phyloP scores from a whole-genome alignment of 92 coral and sea anemone species.

The Desmophyllum pertusum region DNA sequence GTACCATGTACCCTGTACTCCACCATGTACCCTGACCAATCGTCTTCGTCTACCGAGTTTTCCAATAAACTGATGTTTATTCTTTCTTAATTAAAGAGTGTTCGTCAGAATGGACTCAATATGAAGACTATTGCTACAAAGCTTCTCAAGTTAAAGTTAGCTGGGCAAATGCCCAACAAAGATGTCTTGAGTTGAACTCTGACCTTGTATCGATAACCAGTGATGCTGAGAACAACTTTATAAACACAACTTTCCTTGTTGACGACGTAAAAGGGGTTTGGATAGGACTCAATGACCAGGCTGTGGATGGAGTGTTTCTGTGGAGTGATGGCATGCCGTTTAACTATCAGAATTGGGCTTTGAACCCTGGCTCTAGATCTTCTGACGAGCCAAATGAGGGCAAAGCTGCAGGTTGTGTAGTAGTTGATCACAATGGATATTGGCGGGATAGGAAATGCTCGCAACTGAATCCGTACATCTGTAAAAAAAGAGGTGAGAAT shows the following conservation, averaged over 20 bases:
- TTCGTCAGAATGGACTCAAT: conserved; percentile 10
- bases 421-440: not conserved
- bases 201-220: not conserved
- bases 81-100: conserved; percentile 4
- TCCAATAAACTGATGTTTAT: not conserved
- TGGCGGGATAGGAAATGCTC: not conserved
- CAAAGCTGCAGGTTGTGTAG: not conserved
- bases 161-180: not conserved
- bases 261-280: conserved; percentile 1
- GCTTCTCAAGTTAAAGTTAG: not conserved
- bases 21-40: not conserved
- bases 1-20: too few species aligned
- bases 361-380: too few species aligned
- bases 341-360: too few species aligned
- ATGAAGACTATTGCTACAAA: conserved; percentile 5
- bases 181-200: not conserved
- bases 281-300: conserved; percentile 49
- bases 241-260: not conserved
- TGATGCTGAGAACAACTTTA: not conserved
- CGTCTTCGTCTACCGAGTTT: not conserved
- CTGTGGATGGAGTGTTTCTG: conserved; percentile 22
- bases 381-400: not conserved
- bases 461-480: not conserved
- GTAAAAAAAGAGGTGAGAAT: not conserved
- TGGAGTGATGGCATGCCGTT: conserved; percentile 40